Evolutionary conservation across 2,888 invertebrate genomes (phyloP), one percentile per base, ranked within the genome.

Genomic region (Cheilosia pagana): DNA sequence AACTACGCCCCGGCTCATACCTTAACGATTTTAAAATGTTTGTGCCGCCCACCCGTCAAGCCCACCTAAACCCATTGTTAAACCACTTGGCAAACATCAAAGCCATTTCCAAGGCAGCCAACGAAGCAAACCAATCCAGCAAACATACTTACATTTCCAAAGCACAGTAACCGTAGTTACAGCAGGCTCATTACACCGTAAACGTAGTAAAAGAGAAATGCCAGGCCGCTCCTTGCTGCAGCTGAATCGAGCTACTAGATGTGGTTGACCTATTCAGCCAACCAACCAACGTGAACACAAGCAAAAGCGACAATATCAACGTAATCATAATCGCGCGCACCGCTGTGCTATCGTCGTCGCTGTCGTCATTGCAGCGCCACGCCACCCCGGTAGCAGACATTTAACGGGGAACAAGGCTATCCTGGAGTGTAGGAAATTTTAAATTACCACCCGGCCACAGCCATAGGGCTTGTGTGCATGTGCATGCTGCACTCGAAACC

Each of bases 181-280:
- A 50, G 52, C 41, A 50, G 52, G 21, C 62, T 75, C 68, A 45
- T 19, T 23, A 14, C 2, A 60, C 59, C 74, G 62, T 68, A 68
- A 75, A 78, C 62, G 45, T 39, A 45, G 55, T 57, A 31, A 57
- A 63, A 48, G 77, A 67, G 23, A 77, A 81, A 76, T 59, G 65
- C 71, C 76, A 81, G 75, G 52, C 59, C 65, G 63, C 63, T 63
- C 52, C 70, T 75, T 63, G 39, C 41, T 19, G 70, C 48, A 25
- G 63, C 76, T 81, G 52, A 70, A 67, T 71, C 53, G 59, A 63
- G 63, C 52, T 41, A 31, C 52, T 43, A 39, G 74, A 59, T 70
- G 79, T 85, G 79, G 79, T 85, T 85, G 83, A 85, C 79, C 79
- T 85, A 85, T 79, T 85, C 85, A 76, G 55, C 50, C 67, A 85